Percentiles rank a stretch among this genome's conserved stretches.
Conservation (phyloP, 2,797 vertebrate species). For the Malacoraja senta region DNA sequence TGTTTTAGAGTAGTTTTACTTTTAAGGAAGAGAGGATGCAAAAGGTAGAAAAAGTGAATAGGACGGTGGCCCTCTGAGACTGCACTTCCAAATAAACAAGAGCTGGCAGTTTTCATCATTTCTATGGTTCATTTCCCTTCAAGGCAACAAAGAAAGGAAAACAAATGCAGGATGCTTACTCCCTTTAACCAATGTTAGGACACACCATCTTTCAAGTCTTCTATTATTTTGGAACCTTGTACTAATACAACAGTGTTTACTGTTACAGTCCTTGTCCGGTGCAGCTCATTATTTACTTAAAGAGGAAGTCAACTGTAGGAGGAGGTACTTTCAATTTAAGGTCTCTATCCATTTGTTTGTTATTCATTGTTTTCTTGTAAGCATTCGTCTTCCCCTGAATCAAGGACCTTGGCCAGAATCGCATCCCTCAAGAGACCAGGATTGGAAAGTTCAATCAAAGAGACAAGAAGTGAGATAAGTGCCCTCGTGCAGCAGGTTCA, state of each 20-base stretch:
- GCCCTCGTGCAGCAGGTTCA: neutral
- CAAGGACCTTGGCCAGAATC: neutral
- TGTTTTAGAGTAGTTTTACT: neutral
- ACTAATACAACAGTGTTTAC: slow-evolving; percentile 34
- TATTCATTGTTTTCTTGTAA: slow-evolving; percentile 23
- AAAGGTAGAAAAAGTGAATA: neutral
- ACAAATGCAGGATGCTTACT: slow-evolving; percentile 46
- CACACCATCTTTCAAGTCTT: slow-evolving; percentile 47
- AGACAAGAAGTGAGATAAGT: neutral
- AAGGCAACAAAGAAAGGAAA: slow-evolving; percentile 45
- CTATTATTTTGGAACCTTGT: slow-evolving; percentile 43
- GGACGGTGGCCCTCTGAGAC: neutral
- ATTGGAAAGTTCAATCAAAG: slow-evolving; percentile 14
- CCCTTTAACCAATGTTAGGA: slow-evolving; percentile 45
- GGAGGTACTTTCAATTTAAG: slow-evolving; percentile 15
- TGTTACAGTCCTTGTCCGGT: slow-evolving; percentile 11
- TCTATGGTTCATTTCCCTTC: slow-evolving; percentile 40
- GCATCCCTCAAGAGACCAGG: neutral
- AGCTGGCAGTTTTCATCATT: slow-evolving; percentile 10
- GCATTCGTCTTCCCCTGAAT: neutral
- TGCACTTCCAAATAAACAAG: slow-evolving; percentile 31
- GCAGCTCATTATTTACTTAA: slow-evolving; percentile 35
- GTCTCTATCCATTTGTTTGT: slow-evolving; percentile 11
- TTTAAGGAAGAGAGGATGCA: slow-evolving; percentile 1
- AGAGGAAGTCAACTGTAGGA: slow-evolving; percentile 29